phyloP scores from a whole-genome alignment of 2,888 invertebrate genomes.

The Acanthopleura granulata region DNA sequence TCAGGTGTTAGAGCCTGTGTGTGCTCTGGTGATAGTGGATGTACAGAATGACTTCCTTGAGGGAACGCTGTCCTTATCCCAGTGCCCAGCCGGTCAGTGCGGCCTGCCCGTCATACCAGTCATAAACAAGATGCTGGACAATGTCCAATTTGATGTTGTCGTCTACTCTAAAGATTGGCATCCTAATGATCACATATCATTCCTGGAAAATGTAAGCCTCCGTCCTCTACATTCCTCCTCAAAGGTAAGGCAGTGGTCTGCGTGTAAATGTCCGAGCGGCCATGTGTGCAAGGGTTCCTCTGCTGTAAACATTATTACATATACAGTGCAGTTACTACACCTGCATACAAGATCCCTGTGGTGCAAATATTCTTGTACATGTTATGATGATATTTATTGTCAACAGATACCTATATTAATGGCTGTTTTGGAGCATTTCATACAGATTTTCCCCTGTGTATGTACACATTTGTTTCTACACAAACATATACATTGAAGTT shows the following conservation, averaged over 20 bases:
- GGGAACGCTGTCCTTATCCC: constrained; percentile 92
- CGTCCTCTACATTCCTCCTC: constrained; percentile 42
- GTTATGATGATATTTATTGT: too few species aligned
- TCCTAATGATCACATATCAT: constrained; percentile 94
- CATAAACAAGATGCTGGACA: constrained; percentile 80
- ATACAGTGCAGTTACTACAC: too few species aligned
- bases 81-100: constrained; percentile 84
- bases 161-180: constrained; percentile 98
- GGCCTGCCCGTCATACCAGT: constrained; percentile 83
- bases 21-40: constrained; percentile 91
- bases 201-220: constrained; percentile 86
- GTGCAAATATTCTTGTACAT: too few species aligned
- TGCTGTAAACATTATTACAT: too few species aligned
- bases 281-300: too few species aligned
- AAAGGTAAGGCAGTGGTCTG: constrained; percentile 35
- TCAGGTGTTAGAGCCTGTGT: constrained; percentile 57
- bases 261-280: too few species aligned
- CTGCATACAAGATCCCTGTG: too few species aligned
- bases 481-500: too few species aligned
- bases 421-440: too few species aligned
- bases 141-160: constrained; percentile 80
- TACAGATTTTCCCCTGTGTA: too few species aligned
- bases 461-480: too few species aligned
- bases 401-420: too few species aligned
- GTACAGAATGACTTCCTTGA: constrained; percentile 98